Evolutionary conservation across 2,888 invertebrate genomes (phyloP), one percentile per base, ranked within the genome.

Genomic region (Pachycephus smyrnensis): DNA sequence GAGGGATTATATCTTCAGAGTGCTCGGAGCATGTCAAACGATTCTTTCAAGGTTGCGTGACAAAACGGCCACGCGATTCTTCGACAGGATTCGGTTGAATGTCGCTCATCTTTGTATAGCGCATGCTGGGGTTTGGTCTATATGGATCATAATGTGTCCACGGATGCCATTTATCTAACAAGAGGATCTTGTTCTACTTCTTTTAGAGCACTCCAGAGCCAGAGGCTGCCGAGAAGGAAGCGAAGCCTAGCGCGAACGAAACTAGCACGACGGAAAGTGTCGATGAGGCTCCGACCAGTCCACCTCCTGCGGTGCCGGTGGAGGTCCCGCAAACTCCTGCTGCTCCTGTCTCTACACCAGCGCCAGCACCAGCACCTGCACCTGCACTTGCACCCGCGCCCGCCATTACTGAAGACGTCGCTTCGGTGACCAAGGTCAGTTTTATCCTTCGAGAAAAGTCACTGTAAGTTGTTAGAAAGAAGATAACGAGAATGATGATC

Each of bases 361-460:
- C 86, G 76, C 84, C 87, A n/a, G 80, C 81, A 40, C 76, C 76
- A 37, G 89, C 87, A 69, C 77, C 77, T 68, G 82, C 88, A n/a
- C 85, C 84, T 32, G 84, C 85, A 76, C 85, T 87, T n/a, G 80
- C 81, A 68, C 76, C 73, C 68, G 89, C 87, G 55, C 91, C 91
- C 30, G 90, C 89, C 77, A 91, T 91, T 80, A 91, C 90, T 79
- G 91, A 91, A 84, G 91, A 91, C 77, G 91, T 91, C 77, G 89
- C 91, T 79, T 91, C 91, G 12, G 91, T 91, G 71, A 90, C 90
- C 80, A 91, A 91, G 89, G 91, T 90, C 82, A 37, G 71, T 71
- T 73, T 40, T 40, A 40, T 40, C 15, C 15, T 40, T 15, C 1
- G 40, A 6, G 6, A 40, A 15, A 6, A 23, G 15, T 40, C 15